Percentiles rank a stretch among this genome's conserved stretches.
Evolutionary conservation across 1,140 invertebrate genomes (phyloP).

Genomic region (Brevipalpus yothersi): DNA sequence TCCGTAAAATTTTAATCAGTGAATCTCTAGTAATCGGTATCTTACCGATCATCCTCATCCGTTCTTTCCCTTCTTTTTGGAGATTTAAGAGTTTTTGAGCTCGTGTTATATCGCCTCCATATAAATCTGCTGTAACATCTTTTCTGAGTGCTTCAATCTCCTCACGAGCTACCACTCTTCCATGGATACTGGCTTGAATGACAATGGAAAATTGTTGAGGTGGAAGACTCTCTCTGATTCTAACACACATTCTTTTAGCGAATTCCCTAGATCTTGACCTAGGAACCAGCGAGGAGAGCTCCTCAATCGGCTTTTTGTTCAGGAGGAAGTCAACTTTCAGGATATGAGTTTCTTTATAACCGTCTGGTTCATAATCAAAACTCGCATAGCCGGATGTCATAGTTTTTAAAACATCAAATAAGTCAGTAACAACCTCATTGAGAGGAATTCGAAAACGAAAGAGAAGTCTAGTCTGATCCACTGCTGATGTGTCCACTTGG

Average conservation of each 20-base stretch:
- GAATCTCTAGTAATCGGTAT: constrained; percentile 72
- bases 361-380: constrained; percentile 87
- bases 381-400: constrained; percentile 79
- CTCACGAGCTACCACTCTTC: constrained; percentile 59
- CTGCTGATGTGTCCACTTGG: constrained; percentile 40
- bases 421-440: constrained; percentile 78
- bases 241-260: constrained; percentile 41
- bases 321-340: constrained; percentile 50
- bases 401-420: constrained; percentile 75
- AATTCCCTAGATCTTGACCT: constrained; percentile 32
- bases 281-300: constrained; percentile 63
- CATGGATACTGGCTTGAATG: constrained; percentile 60
- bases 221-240: constrained; percentile 66
- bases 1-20: constrained; percentile 74
- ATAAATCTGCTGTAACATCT: constrained; percentile 81
- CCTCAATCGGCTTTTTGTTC: constrained; percentile 57
- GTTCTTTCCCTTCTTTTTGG: constrained; percentile 79
- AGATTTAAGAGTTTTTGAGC: constrained; percentile 62
- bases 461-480: constrained; percentile 56
- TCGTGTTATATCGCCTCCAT: constrained; percentile 72
- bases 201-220: constrained; percentile 59
- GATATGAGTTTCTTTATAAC: constrained; percentile 42
- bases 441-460: constrained; percentile 61
- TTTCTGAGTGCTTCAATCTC: constrained; percentile 64
- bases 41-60: constrained; percentile 67